Evolutionary conservation across 1,140 invertebrate species (phyloP), one percentile per base, ranked within the genome.

Genomic region (Nymphalis io): DNA sequence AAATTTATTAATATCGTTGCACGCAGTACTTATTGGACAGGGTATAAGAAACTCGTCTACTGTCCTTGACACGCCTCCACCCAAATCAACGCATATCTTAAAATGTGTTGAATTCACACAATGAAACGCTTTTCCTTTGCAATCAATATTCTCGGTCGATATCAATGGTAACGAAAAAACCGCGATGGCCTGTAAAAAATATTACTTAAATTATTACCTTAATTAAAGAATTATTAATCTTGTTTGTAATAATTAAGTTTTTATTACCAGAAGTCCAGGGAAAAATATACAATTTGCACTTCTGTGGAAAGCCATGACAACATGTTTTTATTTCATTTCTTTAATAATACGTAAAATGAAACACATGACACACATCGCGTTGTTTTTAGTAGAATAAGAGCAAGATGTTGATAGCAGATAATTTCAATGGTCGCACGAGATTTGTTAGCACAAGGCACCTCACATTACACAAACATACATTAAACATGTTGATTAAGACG

Each of bases 21-120:
- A 92, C 33, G 79, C 76, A 16, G 85, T 90, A 16, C 74, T 73
- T 8, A 55, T 69, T 53, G 90, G 90, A 69, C 90, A 92, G 16
- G 75, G 76, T 59, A 91, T 84, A 13, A 80, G 27, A 67, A 89
- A 84, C 27, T 87, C 79, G 21, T 91, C 87, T 1, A 91, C 79
- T 16, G 89, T 86, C 57, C 69, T 81, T 21, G 89, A 88, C 2
- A 87, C 48, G 33, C 89, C 89, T 23, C 75, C 77, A 2, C 91
- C 91, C 15, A 90, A 73, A 70, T 92, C 89, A 16, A 92, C 88
- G 65, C 91, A 92, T 77, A 92, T 89, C 79, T 86, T 87, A 65
- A 92, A 92, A 80, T 91, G 87, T 44, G 89, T 92, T 53, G 85
- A 77, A 76, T 92, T 90, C 18, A 85, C 68, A 60, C 91, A 92